These are phyloP conservation scores for Rana temporaria DNA, from an alignment of 2,113 vertebrate genomes.

Conservation along the genomic window DNA sequence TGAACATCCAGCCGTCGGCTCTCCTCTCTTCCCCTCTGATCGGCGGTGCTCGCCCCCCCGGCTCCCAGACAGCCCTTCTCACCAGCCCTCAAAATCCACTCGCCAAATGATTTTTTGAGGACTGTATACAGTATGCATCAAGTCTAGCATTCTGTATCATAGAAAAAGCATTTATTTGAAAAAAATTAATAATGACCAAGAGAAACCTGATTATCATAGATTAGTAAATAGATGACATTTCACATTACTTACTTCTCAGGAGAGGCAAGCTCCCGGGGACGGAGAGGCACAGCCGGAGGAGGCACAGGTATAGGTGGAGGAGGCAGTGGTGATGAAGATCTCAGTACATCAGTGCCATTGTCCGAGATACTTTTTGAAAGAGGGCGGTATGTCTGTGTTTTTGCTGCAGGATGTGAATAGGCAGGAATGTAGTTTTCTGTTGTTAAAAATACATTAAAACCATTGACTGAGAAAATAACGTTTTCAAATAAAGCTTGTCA, in stretches of 20 bases:
- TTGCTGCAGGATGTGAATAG: constrained; percentile 89
- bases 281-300: constrained; percentile 81
- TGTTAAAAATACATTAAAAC: constrained; percentile 49
- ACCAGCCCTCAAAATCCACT: too few species aligned
- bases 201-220: too few species aligned
- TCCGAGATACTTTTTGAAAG: constrained; percentile 89
- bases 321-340: constrained; percentile 72
- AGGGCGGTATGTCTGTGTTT: constrained; percentile 93
- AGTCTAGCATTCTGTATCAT: too few species aligned
- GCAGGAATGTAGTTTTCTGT: constrained; percentile 82
- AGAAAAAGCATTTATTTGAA: too few species aligned
- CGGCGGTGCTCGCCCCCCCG: too few species aligned
- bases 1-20: too few species aligned
- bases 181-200: too few species aligned
- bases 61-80: too few species aligned
- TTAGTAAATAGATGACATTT: background rate
- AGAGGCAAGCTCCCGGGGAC: constrained; percentile 81
- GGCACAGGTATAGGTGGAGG: constrained; percentile 77
- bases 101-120: too few species aligned
- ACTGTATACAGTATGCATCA: too few species aligned
- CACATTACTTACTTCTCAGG: constrained; percentile 81
- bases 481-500: constrained; percentile 71
- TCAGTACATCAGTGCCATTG: constrained; percentile 74
- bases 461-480: constrained; percentile 56
- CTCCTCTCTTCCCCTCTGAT: too few species aligned